Base-by-base conservation (phyloP, 2,113 vertebrate genomes). In the Rousettus leschenaultii region DNA sequence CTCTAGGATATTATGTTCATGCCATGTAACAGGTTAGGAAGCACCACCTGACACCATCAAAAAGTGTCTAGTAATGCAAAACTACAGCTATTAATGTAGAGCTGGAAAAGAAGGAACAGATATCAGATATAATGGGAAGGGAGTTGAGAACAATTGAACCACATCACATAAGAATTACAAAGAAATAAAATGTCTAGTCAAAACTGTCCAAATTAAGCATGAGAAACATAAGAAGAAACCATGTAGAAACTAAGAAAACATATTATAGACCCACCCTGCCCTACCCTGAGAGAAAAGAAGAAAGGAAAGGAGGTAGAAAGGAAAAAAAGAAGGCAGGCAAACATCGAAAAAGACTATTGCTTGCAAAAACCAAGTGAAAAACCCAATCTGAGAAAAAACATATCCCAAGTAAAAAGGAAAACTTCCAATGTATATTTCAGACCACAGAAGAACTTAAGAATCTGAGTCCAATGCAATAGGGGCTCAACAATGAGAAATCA, bases 291-390 rank as follows among this genome's bases (percentile, higher is more conserved):
- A 71, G 22, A 5, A n/a, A 15, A 33, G 28, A 51, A 38, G 71
- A 7, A 74, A 55, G 75, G 13, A 24, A 55, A 12, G 21, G 26
- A 38, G 22, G 19, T 35, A 53, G 33, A 6, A n/a, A 51, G 51
- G 15, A 30, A 14, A 63, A 40, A 65, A 53, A 33, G n/a, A 45
- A 70, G 13, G 19, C 35, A 83, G 18, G 38, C 30, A 70, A 70
- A 61, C 5, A 35, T 38, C 63, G 38, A 51, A 70, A 51, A 26
- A 84, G 73, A 55, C 2, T n/a, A 30, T 11, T 79, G 43, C 43
- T 91, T 91, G 6, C 33, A 77, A 87, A 94, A 55, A 45, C 79
- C 18, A 75, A 95, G 78, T 35, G 35, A 68, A 95, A 91, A 94
- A 15, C 3, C 14, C 65, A n/a, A 5, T 22, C 38, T 22, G n/a